Evolutionary conservation across 2,797 vertebrate genomes (phyloP), one percentile per base, ranked within the genome.

Genomic region (Gymnoscopelus microlampas): DNA sequence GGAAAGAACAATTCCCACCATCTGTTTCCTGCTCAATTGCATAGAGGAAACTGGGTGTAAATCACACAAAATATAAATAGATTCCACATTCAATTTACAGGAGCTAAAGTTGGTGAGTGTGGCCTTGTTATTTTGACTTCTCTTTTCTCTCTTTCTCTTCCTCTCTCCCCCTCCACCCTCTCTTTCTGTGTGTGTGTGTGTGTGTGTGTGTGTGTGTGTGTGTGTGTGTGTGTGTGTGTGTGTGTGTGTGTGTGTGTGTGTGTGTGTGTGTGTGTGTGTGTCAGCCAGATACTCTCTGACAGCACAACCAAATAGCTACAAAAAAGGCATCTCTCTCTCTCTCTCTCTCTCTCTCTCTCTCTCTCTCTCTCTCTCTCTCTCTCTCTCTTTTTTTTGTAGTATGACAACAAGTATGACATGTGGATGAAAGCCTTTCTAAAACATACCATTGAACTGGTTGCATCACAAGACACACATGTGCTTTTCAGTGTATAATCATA

Each of bases 11-110:
- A 96, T 96, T 96, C 95, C 94, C 91, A 92, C 91, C 97, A 98
- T 97, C 96, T 98, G 97, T 97, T 99, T 98, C 97, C 97, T 98
- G 94, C 87, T 95, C 95, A 92, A 93, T 96, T 92, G 92, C 90
- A 94, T 93, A 88, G 93, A 96, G 96, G 95, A 97, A 97, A 93
- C 93, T 81, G 93, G 87, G 92, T 93, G 93, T 95, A 96, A 97
- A 96, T 96, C 94, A 96, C 88, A 90, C 88, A 63, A 92, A 87
- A 91, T 95, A 96, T 95, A 98, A 98, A 98, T 97, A 98, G 95
- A 94, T 91, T 86, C 89, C 84, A 91, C 88, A 93, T 90, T 90
- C 77, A 88, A 87, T 87, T 88, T 88, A 87, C 86, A 87, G 81
- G 78, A 89, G 80, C 85, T 85, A 81, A 84, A 84, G 89, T 63